Percentiles rank a stretch among this genome's conserved stretches.
These are phyloP conservation scores for Germaria angustata DNA, from an alignment of 2,888 invertebrate genomes.

Conservation along the genomic window DNA sequence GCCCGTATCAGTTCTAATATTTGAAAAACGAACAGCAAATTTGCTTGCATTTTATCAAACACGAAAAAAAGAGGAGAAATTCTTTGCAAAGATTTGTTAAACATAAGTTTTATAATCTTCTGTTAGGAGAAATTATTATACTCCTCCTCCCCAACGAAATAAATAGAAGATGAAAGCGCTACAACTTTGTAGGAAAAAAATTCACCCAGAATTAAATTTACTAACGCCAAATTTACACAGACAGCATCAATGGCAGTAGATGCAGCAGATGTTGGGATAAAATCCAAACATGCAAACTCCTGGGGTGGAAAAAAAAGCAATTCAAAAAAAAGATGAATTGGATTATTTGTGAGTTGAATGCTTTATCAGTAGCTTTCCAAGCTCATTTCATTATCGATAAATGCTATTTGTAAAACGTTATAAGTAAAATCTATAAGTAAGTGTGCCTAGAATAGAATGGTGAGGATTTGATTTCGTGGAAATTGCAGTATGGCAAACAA, in stretches of 20 bases:
- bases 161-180: constrained; percentile 1
- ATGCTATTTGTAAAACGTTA: constrained; percentile 37
- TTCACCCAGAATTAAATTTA: constrained; percentile 73
- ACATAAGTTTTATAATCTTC: constrained; percentile 57
- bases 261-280: constrained; percentile 53
- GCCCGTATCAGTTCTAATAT: constrained; percentile 27
- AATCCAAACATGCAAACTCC: constrained; percentile 53
- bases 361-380: constrained; percentile 57
- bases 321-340: constrained; percentile 55
- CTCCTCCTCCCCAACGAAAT: neutral
- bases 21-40: constrained; percentile 29
- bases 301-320: neutral
- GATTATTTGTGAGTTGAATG: constrained; percentile 65
- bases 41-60: constrained; percentile 45
- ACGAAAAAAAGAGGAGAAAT: constrained; percentile 7
- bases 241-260: constrained; percentile 61
- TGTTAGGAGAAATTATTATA: constrained; percentile 26
- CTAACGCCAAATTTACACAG: constrained; percentile 74
- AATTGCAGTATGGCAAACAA: neutral
- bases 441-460: neutral
- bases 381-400: constrained; percentile 53
- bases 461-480: neutral
- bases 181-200: neutral
- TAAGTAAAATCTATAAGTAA: neutral
- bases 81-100: constrained; percentile 50